phyloP scores from a whole-genome alignment of 2,113 vertebrate genomes.

The Notechis scutatus region DNA sequence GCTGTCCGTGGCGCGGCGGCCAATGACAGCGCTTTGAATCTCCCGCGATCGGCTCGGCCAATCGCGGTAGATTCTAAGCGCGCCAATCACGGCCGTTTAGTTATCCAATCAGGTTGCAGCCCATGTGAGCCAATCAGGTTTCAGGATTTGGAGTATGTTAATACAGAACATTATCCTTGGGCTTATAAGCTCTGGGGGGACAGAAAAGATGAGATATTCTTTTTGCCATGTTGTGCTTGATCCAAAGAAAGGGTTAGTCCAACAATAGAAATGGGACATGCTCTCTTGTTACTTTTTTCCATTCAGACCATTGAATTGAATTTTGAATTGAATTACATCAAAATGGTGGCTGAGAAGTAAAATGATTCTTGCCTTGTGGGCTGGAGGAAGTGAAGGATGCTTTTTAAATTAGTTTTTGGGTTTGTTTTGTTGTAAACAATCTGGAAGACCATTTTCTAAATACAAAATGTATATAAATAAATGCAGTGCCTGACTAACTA shows the following conservation, averaged over 20 bases:
- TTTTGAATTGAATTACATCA: not conserved
- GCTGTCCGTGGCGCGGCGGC: too few species aligned
- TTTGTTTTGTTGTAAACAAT: not conserved
- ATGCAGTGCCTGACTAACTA: not conserved
- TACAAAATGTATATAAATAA: not conserved
- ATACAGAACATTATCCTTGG: not conserved
- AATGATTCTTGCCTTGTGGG: too few species aligned
- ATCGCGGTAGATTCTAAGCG: too few species aligned
- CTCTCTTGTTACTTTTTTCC: not conserved
- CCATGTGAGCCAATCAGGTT: too few species aligned
- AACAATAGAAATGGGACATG: not conserved
- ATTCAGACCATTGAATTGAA: not conserved
- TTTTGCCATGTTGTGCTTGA: not conserved
- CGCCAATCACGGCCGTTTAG: too few species aligned
- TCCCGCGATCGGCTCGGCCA: too few species aligned
- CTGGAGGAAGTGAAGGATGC: not conserved
- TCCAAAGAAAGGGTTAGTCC: not conserved
- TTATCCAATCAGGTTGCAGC: too few species aligned
- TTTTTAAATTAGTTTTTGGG: not conserved
- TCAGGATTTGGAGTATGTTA: too few species aligned
- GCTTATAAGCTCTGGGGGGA: not conserved
- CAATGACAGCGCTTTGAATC: too few species aligned
- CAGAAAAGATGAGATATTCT: not conserved
- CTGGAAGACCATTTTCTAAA: not conserved
- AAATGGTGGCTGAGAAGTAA: not conserved